Evolutionary conservation across 2,888 invertebrate species (phyloP).

Genomic region (Meganola albula): DNA sequence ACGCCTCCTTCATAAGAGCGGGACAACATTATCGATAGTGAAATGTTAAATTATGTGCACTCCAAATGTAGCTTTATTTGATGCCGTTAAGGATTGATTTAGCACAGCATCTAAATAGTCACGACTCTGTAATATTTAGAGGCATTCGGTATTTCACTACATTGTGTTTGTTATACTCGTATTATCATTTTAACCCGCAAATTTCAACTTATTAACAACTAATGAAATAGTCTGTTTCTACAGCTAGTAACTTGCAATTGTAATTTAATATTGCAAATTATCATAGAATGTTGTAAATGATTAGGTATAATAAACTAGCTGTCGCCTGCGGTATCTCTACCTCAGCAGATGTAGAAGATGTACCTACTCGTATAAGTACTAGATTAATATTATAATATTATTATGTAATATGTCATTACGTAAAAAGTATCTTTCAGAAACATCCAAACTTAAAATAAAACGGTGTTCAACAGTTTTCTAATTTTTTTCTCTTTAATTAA

Average conservation of each 20-base stretch:
- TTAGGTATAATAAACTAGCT: no score
- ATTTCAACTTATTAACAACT: conserved; percentile 45
- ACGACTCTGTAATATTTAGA: conserved; percentile 60
- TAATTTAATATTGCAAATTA: conserved; percentile 13
- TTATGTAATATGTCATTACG: no score
- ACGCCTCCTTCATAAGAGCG: conserved; percentile 65
- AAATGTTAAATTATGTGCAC: conserved; percentile 54
- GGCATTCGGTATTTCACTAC: conserved; percentile 61
- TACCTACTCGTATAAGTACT: no score
- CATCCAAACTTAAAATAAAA: no score
- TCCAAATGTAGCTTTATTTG: conserved; percentile 50
- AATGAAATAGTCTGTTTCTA: conserved; percentile 47
- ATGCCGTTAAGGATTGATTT: conserved; percentile 44
- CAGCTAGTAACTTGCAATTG: conserved; percentile 24
- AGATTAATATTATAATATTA: no score
- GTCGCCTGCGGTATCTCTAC: no score
- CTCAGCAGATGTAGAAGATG: no score
- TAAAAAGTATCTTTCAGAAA: no score
- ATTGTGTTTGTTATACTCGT: conserved; percentile 62
- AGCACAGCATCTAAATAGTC: conserved; percentile 33
- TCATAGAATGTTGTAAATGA: no score
- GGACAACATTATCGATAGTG: conserved; percentile 66
- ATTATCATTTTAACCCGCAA: conserved; percentile 42
- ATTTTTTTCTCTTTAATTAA: no score
- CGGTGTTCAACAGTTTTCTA: no score